Conservation (phyloP, 2,888 invertebrate genomes). For the Branchipolynoe longqiensis region DNA sequence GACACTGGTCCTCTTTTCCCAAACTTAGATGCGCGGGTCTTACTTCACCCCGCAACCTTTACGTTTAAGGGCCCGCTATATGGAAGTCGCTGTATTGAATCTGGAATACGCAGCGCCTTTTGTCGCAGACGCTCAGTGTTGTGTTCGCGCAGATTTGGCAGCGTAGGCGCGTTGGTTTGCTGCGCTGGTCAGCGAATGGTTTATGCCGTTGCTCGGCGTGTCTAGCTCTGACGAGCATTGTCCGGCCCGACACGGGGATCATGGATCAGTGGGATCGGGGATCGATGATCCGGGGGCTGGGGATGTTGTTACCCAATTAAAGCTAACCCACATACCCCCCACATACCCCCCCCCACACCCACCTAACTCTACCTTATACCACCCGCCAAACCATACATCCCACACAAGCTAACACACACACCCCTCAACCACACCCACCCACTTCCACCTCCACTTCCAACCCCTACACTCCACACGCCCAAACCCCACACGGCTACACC, state of each 20-base stretch:
- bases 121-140: too few relatives aligned
- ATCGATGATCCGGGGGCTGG: background rate
- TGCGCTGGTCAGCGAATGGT: too few relatives aligned
- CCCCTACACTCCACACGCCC: background rate
- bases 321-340: background rate
- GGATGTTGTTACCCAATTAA: background rate
- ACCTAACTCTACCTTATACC: background rate
- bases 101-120: too few relatives aligned
- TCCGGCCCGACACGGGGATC: too few relatives aligned
- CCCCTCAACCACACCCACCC: background rate
- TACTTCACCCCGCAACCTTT: too few relatives aligned
- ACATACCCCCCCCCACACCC: background rate
- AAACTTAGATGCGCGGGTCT: too few relatives aligned
- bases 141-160: too few relatives aligned
- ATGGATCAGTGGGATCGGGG: constrained; percentile 1
- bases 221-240: too few relatives aligned
- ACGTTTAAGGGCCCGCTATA: too few relatives aligned
- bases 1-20: background rate
- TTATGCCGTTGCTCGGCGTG: too few relatives aligned
- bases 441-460: background rate
- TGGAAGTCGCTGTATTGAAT: too few relatives aligned
- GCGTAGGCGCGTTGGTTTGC: too few relatives aligned
- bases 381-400: background rate
- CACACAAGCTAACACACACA: background rate
- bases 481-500: background rate